Percentiles rank a stretch among this genome's conserved stretches.
Evolutionary conservation across 2,888 invertebrate genomes (phyloP).

Genomic region (Rugalucina vietnamica): DNA sequence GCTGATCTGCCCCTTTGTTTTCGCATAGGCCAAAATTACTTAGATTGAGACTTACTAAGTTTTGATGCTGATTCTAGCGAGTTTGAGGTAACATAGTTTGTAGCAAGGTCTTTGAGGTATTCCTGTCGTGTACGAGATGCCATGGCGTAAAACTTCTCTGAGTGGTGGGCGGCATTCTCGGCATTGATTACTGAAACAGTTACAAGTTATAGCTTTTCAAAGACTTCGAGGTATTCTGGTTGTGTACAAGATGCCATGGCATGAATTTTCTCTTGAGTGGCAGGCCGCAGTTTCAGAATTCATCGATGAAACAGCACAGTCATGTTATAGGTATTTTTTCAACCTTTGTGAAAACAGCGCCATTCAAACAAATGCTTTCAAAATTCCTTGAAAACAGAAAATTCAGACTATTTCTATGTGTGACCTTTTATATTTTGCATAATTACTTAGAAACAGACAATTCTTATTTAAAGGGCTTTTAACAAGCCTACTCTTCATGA

Average conservation of each 20-base stretch:
- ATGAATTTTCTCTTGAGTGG: slow-evolving; percentile 97
- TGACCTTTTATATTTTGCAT: no score
- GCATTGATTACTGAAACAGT: slow-evolving; percentile 92
- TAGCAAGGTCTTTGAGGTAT: slow-evolving; percentile 96
- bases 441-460: no score
- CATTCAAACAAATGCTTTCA: no score
- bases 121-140: slow-evolving; percentile 97
- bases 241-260: slow-evolving; percentile 98
- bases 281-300: slow-evolving; percentile 99
- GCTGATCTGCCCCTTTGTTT: no score
- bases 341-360: no score
- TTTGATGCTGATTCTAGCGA: slow-evolving; percentile 87
- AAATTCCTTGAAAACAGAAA: no score
- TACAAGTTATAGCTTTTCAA: slow-evolving; percentile 84
- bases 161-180: slow-evolving; percentile 97
- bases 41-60: slow-evolving; percentile 82
- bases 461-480: no score
- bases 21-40: no score
- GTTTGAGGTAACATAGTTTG: slow-evolving; percentile 92
- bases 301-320: slow-evolving; percentile 90
- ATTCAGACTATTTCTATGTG: no score
- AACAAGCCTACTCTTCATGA: no score
- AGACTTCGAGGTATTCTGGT: slow-evolving; percentile 97
- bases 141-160: slow-evolving; percentile 98
- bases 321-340: no score